A percentile compares a stretch with the other conserved stretches of the same genome.
These are phyloP conservation scores for Limnephilus rhombicus DNA, from an alignment of 2,888 invertebrate species.

Conservation along the genomic window DNA sequence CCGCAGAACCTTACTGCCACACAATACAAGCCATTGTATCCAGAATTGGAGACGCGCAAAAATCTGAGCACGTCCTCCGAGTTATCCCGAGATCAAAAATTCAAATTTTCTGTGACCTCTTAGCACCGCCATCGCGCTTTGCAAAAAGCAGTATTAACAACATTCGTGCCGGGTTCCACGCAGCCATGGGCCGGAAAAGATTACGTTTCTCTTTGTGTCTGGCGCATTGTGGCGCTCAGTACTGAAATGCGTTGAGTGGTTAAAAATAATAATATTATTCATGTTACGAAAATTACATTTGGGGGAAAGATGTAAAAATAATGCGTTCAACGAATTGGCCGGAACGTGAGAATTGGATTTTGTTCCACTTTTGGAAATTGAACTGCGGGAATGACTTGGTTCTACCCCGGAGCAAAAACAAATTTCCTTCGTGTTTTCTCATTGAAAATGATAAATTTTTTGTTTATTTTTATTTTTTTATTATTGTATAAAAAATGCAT, in stretches of 20 bases:
- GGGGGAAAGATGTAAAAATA: slow-evolving; percentile 1
- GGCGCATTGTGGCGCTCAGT: background rate
- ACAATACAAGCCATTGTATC: background rate
- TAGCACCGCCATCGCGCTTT: background rate
- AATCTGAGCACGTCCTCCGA: slow-evolving; percentile 25
- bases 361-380: background rate
- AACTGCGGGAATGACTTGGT: background rate
- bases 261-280: slow-evolving; percentile 1
- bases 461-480: too few species aligned
- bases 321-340: background rate
- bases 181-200: background rate
- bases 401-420: background rate
- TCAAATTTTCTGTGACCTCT: slow-evolving; percentile 42
- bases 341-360: background rate
- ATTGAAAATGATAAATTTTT: background rate
- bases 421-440: background rate
- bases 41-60: slow-evolving; percentile 23
- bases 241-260: background rate
- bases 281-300: slow-evolving; percentile 1
- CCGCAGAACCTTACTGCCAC: background rate
- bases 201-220: slow-evolving; percentile 6
- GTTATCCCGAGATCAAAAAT: slow-evolving; percentile 47
- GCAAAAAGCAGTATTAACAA: background rate
- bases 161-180: background rate
- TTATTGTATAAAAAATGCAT: too few species aligned